Percentiles rank a stretch among this genome's conserved stretches.
These are phyloP conservation scores for Zygogramma bicolorata DNA, from an alignment of 2,888 invertebrate genomes.

Conservation along the genomic window DNA sequence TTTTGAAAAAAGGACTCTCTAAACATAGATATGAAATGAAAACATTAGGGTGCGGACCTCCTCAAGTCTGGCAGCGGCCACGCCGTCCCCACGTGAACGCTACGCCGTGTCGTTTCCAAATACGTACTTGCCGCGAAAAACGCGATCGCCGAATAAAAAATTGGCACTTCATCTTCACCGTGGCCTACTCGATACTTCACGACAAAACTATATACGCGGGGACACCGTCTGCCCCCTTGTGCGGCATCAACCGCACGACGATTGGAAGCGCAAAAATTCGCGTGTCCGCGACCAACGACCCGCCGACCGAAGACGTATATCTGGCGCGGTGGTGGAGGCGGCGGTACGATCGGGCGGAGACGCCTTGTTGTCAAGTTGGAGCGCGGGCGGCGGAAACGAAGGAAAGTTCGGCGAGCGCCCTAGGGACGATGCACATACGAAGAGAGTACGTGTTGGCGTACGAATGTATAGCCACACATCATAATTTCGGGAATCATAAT, in stretches of 20 bases:
- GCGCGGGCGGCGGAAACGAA: conserved; percentile 64
- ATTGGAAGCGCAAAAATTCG: conserved; percentile 32
- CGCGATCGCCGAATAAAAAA: conserved; percentile 8
- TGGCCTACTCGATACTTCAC: background rate
- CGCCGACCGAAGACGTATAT: conserved; percentile 34
- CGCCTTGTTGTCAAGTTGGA: conserved; percentile 47
- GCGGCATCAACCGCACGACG: conserved; percentile 4
- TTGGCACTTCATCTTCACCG: background rate
- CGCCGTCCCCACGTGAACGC: conserved; percentile 38
- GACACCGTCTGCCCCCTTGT: conserved; percentile 3
- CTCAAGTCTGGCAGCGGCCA: conserved; percentile 26
- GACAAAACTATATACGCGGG: background rate
- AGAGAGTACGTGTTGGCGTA: conserved; percentile 47
- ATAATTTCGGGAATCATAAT: no score
- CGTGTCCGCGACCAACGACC: conserved; percentile 41
- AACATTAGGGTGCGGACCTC: conserved; percentile 48
- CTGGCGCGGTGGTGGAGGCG: conserved; percentile 20
- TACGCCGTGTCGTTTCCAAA: background rate
- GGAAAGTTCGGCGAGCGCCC: conserved; percentile 13
- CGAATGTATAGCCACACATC: background rate
- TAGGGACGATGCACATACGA: conserved; percentile 63
- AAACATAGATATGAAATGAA: background rate
- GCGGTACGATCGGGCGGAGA: conserved; percentile 49
- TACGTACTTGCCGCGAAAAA: conserved; percentile 18
- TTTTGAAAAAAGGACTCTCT: background rate